Percentiles rank a stretch among this genome's conserved stretches.
Conservation (phyloP, 1,140 invertebrate species). For the Cotesia glomerata region DNA sequence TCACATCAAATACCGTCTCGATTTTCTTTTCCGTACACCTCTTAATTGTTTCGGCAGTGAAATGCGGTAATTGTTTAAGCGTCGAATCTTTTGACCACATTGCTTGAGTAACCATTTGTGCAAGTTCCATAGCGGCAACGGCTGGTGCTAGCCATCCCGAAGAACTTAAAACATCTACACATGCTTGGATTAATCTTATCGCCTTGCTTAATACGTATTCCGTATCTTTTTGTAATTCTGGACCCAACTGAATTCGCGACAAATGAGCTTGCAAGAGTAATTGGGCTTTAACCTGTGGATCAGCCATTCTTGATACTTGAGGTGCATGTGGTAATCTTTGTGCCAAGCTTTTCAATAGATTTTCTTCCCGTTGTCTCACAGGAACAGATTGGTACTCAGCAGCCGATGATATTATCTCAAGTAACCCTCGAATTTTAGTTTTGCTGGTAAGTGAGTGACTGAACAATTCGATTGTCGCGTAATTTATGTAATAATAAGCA, state of each 20-base stretch:
- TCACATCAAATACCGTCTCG: constrained; percentile 97
- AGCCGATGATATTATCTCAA: constrained; percentile 98
- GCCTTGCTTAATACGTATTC: constrained; percentile 89
- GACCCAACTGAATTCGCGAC: constrained; percentile 89
- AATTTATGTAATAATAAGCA: constrained; percentile 99
- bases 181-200: constrained; percentile 93
- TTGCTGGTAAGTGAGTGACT: constrained; percentile 95
- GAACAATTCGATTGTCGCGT: constrained; percentile 98
- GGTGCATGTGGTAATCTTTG: constrained; percentile 76
- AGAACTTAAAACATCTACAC: constrained; percentile 97
- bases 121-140: constrained; percentile 98
- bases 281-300: constrained; percentile 98
- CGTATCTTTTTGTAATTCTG: constrained; percentile 96
- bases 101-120: constrained; percentile 99
- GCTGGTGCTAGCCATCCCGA: constrained; percentile 98
- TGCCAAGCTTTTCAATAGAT: constrained; percentile 82
- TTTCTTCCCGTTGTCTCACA: constrained; percentile 94
- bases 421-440: constrained; percentile 94
- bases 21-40: constrained; percentile 89
- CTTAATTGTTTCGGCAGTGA: constrained; percentile 88
- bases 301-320: constrained; percentile 81
- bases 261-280: constrained; percentile 95
- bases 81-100: constrained; percentile 99
- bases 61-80: constrained; percentile 96
- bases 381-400: constrained; percentile 95